phyloP scores from a whole-genome alignment of 1,140 invertebrate species.

The Campodea augens region DNA sequence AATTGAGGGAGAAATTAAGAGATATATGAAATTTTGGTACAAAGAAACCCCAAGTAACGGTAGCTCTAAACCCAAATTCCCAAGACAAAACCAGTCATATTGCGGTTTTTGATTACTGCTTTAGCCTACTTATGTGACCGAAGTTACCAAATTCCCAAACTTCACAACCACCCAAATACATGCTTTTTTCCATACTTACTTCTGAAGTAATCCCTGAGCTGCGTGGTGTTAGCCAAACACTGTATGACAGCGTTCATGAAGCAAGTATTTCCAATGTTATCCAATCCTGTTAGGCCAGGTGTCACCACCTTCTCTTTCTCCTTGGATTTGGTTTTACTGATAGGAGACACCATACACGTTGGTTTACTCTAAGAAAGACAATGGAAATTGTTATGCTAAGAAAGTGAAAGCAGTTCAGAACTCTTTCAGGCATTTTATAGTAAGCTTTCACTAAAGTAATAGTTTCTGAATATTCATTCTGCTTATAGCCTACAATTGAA shows the following conservation, averaged over 20 bases:
- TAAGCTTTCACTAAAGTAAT: not conserved
- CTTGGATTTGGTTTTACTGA: constrained; percentile 27
- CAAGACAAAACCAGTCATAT: too few species aligned
- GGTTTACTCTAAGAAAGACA: not conserved
- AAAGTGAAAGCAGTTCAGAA: not conserved
- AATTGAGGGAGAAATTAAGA: too few species aligned
- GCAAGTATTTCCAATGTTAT: constrained; percentile 36
- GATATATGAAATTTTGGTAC: too few species aligned
- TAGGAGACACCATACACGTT: constrained; percentile 20
- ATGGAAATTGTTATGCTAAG: not conserved
- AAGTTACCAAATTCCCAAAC: too few species aligned
- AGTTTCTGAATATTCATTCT: not conserved
- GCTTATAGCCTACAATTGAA: too few species aligned
- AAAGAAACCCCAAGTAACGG: too few species aligned
- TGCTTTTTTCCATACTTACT: not conserved
- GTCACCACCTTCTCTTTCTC: constrained; percentile 36
- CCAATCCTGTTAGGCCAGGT: constrained; percentile 26
- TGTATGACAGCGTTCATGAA: constrained; percentile 36
- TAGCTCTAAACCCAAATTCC: too few species aligned
- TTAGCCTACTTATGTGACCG: too few species aligned
- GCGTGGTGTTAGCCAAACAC: constrained; percentile 31
- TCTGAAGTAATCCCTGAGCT: constrained; percentile 30
- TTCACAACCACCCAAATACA: too few species aligned
- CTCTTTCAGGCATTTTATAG: not conserved
- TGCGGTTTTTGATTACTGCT: too few species aligned